A percentile compares a stretch with the other conserved stretches of the same genome.
Evolutionary conservation across 2,888 invertebrate species (phyloP).

Genomic region (Micropterix aruncella): DNA sequence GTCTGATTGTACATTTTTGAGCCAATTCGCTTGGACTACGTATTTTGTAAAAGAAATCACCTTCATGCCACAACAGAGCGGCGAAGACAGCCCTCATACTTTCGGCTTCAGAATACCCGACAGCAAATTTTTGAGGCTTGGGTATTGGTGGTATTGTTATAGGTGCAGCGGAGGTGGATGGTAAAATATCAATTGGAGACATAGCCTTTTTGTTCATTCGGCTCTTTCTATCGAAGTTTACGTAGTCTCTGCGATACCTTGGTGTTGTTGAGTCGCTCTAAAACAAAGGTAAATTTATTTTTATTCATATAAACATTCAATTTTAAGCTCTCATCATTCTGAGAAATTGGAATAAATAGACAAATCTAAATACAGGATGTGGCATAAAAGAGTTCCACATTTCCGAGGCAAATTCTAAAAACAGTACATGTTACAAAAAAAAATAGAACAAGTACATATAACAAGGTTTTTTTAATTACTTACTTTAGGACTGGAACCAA

Average conservation of each 20-base stretch:
- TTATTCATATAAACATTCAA: too few relatives aligned
- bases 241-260: neutral
- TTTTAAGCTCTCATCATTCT: too few relatives aligned
- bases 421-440: too few relatives aligned
- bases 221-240: slow-evolving; percentile 29
- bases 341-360: too few relatives aligned
- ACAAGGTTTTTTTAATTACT: too few relatives aligned
- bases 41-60: too few relatives aligned
- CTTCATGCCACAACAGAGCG: slow-evolving; percentile 94
- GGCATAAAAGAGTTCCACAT: too few relatives aligned
- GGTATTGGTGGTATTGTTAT: slow-evolving; percentile 22
- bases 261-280: neutral
- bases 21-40: too few relatives aligned
- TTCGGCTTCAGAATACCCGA: slow-evolving; percentile 87
- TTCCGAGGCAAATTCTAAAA: too few relatives aligned
- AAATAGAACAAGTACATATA: too few relatives aligned
- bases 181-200: slow-evolving; percentile 28
- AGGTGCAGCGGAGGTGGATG: slow-evolving; percentile 20
- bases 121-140: slow-evolving; percentile 63
- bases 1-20: too few relatives aligned
- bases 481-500: slow-evolving; percentile 33
- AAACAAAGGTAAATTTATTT: neutral
- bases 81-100: slow-evolving; percentile 91
- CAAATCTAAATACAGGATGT: too few relatives aligned
- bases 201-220: slow-evolving; percentile 27